Evolutionary conservation across 2,113 vertebrate genomes (phyloP).

Genomic region (Lontra canadensis): DNA sequence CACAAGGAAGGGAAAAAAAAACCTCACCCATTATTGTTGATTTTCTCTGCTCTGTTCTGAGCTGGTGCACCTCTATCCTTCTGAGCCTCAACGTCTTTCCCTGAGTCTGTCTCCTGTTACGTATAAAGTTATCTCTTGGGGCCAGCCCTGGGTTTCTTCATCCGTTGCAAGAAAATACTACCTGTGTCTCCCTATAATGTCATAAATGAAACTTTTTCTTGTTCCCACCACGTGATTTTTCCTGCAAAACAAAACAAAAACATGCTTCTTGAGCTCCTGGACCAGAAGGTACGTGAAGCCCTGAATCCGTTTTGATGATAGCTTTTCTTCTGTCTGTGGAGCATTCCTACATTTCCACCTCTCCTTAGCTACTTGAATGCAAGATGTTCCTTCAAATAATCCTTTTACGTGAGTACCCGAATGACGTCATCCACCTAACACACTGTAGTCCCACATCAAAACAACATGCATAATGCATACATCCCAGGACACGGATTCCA

Average conservation of each 20-base stretch:
- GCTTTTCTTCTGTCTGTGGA: background rate
- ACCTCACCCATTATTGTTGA: background rate
- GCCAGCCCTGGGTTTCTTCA: background rate
- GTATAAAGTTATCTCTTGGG: accelerated
- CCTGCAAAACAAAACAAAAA: background rate
- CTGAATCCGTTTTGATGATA: background rate
- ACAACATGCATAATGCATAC: background rate
- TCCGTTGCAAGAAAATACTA: background rate
- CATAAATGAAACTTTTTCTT: background rate
- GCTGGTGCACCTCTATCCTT: background rate
- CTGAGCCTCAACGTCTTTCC: background rate
- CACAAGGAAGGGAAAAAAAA: background rate
- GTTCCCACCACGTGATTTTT: too few relatives aligned
- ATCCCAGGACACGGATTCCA: too few relatives aligned
- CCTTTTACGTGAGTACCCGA: accelerated
- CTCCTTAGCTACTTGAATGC: accelerated
- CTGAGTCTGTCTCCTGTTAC: too few relatives aligned
- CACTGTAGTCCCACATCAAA: too few relatives aligned
- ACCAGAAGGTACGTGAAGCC: background rate
- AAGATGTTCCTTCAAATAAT: background rate
- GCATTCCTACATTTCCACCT: background rate
- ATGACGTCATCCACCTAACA: background rate
- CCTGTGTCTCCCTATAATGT: background rate
- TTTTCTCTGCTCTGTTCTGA: background rate
- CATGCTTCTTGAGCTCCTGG: background rate